A percentile compares a stretch with the other conserved stretches of the same genome.
Conservation (phyloP, 1,140 invertebrate species). For the Plutomurus gul region DNA sequence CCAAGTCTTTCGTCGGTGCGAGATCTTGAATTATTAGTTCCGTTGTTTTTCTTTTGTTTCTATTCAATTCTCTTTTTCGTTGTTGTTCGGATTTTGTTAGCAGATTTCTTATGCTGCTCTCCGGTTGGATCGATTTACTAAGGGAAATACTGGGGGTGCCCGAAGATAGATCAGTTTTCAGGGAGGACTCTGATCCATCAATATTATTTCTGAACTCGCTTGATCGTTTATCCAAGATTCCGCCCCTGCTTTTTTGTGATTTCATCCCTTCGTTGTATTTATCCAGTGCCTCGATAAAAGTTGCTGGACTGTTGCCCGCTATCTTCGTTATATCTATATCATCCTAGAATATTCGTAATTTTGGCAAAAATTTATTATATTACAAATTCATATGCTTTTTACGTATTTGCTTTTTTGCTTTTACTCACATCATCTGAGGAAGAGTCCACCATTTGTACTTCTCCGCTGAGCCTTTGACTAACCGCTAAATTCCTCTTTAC, state of each 20-base stretch:
- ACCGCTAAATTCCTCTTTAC: not conserved
- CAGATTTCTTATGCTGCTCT: not conserved
- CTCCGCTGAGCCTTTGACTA: not conserved
- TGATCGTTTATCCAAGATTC: not conserved
- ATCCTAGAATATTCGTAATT: not conserved
- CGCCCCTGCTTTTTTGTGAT: not conserved
- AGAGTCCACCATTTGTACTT: not conserved
- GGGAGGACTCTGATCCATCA: not conserved
- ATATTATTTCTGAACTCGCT: too few relatives aligned
- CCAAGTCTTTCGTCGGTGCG: too few relatives aligned
- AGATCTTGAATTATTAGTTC: too few relatives aligned
- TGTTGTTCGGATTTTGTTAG: not conserved
- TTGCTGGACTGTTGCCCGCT: not conserved
- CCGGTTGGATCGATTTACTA: not conserved
- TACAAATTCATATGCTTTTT: not conserved
- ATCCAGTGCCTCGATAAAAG: not conserved
- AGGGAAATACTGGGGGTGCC: not conserved
- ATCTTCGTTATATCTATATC: not conserved
- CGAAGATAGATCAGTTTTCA: not conserved
- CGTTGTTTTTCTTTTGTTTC: too few relatives aligned
- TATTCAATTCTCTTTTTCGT: too few relatives aligned
- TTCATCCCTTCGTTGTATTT: not conserved
- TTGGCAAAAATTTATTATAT: not conserved
- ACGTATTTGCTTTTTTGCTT: not conserved
- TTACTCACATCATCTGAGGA: not conserved